Evolutionary conservation across 2,113 vertebrate genomes (phyloP), one percentile per base, ranked within the genome.

Genomic region (Muntiacus muntjak): DNA sequence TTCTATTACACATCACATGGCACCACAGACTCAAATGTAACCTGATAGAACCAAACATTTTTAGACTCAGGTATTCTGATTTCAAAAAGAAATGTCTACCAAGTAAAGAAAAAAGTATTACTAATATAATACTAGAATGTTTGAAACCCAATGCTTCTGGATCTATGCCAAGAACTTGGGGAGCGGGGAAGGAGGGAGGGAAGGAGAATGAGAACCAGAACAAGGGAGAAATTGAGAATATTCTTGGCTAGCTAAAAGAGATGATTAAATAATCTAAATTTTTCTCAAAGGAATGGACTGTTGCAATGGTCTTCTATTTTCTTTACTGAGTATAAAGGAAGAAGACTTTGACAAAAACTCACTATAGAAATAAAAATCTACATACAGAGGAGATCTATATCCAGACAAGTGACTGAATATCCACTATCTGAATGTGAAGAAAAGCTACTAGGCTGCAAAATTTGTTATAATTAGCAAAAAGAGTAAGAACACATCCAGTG

Each of bases 221-320:
- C 15, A 28, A 94, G 78, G 23, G 21, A 93, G 33, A 36, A 54
- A 89, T 86, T 50, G 52, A 84, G 33, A 97, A 76, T 78, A 95
- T 87, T 91, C n/a, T 67, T 97, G 45, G 67, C 30, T 90, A 91
- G 36, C 90, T 91, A 26, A 79, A 87, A 21, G 50, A 57, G 36
- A 30, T 85, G 58, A 94, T 76, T 83, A 78, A 85, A 54, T 83
- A 87, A 92, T 87, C 28, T 76, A 84, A 79, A 78, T 6, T 85
- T 92, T 81, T 87, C 91, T 92, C 95, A 78, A 94, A 93, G 25
- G 93, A 97, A 96, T 87, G 19, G 96, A 98, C 62, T 52, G 87
- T 6, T 92, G 26, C 4, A 33, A n/a, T 92, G 47, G 5, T 79
- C 8, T 87, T 95, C 10, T 87, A 50, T 95, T 93, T 96, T 94